A percentile compares a stretch with the other conserved stretches of the same genome.
phyloP scores from a whole-genome alignment of 2,113 vertebrate species.

The Labeo catla region DNA sequence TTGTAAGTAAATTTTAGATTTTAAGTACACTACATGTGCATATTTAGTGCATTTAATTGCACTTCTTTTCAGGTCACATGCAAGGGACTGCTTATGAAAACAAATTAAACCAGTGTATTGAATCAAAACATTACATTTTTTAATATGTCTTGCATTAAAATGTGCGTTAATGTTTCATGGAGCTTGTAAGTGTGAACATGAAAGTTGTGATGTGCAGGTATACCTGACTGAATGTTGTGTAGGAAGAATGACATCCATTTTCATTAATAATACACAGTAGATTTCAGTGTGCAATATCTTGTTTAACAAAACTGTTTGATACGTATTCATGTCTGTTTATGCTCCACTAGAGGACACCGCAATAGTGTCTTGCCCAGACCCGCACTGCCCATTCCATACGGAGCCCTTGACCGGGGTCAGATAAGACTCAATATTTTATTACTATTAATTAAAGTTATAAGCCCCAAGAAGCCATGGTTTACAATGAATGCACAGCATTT shows the following conservation, averaged over 20 bases:
- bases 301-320: not conserved
- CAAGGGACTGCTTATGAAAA: not conserved
- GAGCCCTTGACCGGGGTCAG: slow-evolving; percentile 3
- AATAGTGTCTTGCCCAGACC: not conserved
- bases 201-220: not conserved
- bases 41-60: not conserved
- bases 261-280: not conserved
- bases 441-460: not conserved
- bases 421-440: not conserved
- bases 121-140: not conserved
- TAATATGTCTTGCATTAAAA: not conserved
- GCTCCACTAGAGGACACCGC: not conserved
- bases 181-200: not conserved
- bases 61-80: not conserved
- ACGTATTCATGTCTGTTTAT: not conserved
- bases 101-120: not conserved
- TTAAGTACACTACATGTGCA: not conserved
- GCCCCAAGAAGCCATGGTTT: too few relatives aligned
- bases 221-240: not conserved
- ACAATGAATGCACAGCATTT: not conserved
- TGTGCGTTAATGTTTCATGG: not conserved
- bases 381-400: not conserved
- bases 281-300: not conserved
- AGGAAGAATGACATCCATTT: not conserved
- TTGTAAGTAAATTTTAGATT: not conserved